Conservation (phyloP, 2,797 vertebrate genomes). For the Malacoraja senta region DNA sequence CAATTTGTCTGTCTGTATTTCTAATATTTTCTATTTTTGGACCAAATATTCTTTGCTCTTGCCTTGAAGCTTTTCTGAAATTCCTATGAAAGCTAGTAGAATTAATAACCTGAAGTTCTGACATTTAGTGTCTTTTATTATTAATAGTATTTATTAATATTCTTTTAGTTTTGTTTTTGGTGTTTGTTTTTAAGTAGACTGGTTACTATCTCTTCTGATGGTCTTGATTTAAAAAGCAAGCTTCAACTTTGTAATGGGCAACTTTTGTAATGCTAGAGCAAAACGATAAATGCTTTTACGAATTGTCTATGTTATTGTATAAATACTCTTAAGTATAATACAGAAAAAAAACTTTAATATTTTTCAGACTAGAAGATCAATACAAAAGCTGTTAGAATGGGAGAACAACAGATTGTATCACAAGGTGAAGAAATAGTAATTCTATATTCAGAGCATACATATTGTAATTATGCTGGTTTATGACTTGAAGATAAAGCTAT, state of each 20-base stretch:
- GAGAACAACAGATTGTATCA: slow-evolving; percentile 98
- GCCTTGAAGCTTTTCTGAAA: background rate
- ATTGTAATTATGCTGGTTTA: background rate
- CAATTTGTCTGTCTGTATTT: no score
- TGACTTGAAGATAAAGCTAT: background rate
- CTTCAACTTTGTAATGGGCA: background rate
- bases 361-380: slow-evolving; percentile 86
- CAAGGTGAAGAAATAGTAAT: slow-evolving; percentile 72
- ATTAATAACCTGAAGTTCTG: background rate
- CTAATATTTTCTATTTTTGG: no score
- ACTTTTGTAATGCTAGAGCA: no score
- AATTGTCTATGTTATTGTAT: background rate
- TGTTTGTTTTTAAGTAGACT: background rate
- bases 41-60: background rate
- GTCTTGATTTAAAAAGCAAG: background rate
- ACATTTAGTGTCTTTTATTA: background rate
- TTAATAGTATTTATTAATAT: no score
- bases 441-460: slow-evolving; percentile 9
- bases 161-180: no score
- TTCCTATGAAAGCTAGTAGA: background rate
- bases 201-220: background rate
- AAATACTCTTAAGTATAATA: background rate
- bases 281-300: background rate
- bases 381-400: slow-evolving; percentile 97
- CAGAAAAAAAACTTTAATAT: slow-evolving; percentile 32